Evolutionary conservation across 2,113 vertebrate species (phyloP).

Genomic region (Nyctibius bracteatus): DNA sequence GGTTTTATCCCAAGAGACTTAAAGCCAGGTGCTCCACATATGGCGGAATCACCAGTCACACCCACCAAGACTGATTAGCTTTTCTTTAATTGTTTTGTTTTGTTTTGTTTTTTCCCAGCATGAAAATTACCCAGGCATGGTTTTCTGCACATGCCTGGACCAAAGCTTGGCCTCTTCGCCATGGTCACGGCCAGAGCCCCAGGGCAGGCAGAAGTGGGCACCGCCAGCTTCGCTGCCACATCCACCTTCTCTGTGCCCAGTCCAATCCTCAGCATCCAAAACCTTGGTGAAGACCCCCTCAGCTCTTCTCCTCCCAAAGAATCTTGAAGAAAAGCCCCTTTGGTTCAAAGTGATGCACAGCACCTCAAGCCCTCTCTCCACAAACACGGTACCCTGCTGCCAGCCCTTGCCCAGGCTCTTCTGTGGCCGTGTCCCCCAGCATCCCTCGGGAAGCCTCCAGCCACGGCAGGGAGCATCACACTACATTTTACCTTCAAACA

Average conservation of each 20-base stretch:
- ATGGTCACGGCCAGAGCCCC: neutral
- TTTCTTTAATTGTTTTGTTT: neutral
- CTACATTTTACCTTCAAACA: fast-evolving
- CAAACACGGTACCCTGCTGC: neutral
- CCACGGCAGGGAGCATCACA: fast-evolving
- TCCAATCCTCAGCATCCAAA: neutral
- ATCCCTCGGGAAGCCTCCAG: neutral
- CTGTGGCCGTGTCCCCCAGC: fast-evolving
- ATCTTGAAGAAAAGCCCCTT: neutral
- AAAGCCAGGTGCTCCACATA: neutral
- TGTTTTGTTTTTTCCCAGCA: neutral
- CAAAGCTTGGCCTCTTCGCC: neutral
- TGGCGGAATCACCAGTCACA: neutral
- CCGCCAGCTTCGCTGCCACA: neutral
- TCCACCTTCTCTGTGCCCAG: neutral
- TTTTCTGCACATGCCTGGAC: neutral
- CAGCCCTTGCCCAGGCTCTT: neutral
- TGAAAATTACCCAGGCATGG: neutral
- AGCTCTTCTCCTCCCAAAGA: neutral
- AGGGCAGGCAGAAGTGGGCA: neutral
- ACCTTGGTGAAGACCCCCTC: neutral
- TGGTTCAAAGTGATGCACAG: neutral
- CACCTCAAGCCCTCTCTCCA: neutral
- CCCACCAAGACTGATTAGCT: neutral
- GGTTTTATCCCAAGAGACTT: neutral